Conservation (phyloP, 2,888 invertebrate genomes). For the Xylocampa areola region DNA sequence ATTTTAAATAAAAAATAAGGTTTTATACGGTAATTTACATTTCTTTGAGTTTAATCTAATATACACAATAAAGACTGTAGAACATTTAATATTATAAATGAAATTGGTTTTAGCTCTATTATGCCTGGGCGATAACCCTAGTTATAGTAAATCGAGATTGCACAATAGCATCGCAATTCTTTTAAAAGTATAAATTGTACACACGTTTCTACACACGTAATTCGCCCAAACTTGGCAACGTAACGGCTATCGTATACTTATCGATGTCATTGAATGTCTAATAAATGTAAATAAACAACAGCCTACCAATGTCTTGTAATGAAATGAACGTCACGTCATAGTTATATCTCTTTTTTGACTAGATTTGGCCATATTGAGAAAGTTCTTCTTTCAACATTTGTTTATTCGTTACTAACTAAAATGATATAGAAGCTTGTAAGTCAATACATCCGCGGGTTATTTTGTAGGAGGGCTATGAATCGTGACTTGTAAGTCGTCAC, state of each 20-base stretch:
- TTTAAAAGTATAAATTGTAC: constrained; percentile 35
- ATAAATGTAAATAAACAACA: constrained; percentile 59
- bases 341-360: too few species aligned
- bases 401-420: constrained; percentile 33
- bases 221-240: constrained; percentile 55
- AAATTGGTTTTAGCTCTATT: not conserved
- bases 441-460: constrained; percentile 68
- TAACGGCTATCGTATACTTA: constrained; percentile 38
- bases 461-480: constrained; percentile 65
- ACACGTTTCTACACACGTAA: constrained; percentile 42
- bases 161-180: constrained; percentile 12
- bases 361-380: not conserved
- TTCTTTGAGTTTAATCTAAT: too few species aligned
- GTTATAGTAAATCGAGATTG: constrained; percentile 16
- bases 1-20: not conserved
- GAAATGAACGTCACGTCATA: not conserved
- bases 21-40: not conserved
- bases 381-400: constrained; percentile 11
- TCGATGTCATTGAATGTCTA: constrained; percentile 47
- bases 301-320: not conserved
- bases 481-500: constrained; percentile 74
- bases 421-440: constrained; percentile 57
- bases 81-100: too few species aligned
- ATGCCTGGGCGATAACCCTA: not conserved
- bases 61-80: too few species aligned